phyloP scores from a whole-genome alignment of 2,888 invertebrate species.

The Tinea trinotella region DNA sequence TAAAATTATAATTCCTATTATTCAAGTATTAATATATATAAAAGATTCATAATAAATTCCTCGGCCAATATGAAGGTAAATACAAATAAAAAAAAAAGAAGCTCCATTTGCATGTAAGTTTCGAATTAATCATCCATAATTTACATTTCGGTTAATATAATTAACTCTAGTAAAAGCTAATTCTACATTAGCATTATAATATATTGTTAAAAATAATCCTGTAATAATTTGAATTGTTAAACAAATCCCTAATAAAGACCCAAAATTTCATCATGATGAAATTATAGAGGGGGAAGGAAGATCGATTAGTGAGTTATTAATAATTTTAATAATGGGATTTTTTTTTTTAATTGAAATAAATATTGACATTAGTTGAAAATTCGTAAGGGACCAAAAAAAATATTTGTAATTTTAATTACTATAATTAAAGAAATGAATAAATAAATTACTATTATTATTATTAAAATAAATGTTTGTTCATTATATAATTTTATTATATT shows the following conservation, averaged over 20 bases:
- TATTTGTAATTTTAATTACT: conserved; percentile 72
- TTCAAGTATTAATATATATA: conserved; percentile 73
- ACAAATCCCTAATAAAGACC: conserved; percentile 75
- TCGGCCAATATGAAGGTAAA: conserved; percentile 79
- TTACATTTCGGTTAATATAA: conserved; percentile 80
- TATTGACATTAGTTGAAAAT: conserved; percentile 29
- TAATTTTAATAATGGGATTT: conserved; percentile 68
- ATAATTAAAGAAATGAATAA: conserved; percentile 73
- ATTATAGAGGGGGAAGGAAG: conserved; percentile 75
- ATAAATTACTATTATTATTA: conserved; percentile 70
- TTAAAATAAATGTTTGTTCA: conserved; percentile 60
- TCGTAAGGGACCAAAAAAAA: conserved; percentile 68
- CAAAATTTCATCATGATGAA: conserved; percentile 78
- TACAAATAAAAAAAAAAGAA: conserved; percentile 79
- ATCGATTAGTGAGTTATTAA: conserved; percentile 72
- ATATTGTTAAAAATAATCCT: conserved; percentile 79
- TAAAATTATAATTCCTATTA: conserved; percentile 75
- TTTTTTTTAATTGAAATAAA: conserved; percentile 33
- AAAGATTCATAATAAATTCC: conserved; percentile 68
- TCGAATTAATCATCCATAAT: conserved; percentile 78
- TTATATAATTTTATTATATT: conserved; percentile 69
- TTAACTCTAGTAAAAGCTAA: conserved; percentile 77
- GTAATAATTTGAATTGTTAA: conserved; percentile 77
- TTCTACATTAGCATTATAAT: conserved; percentile 75
- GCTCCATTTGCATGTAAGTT: conserved; percentile 80